Evolutionary conservation across 2,888 invertebrate species (phyloP).

Genomic region (Tortrix viridana): DNA sequence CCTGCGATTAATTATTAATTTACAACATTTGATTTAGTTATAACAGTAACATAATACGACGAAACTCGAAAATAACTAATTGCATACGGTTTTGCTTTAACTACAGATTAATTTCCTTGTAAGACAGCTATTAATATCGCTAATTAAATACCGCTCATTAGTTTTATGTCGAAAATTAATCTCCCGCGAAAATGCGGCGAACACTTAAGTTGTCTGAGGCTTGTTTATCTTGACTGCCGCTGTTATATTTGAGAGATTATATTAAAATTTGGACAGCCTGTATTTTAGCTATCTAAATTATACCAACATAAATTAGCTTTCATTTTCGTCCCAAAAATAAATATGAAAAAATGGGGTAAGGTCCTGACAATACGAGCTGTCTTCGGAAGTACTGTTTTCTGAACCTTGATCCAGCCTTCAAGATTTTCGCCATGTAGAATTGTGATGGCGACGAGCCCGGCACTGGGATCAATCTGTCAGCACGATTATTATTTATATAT

Average conservation of each 20-base stretch:
- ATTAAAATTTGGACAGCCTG: constrained; percentile 2
- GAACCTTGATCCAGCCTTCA: no score
- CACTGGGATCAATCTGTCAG: no score
- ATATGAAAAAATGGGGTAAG: no score
- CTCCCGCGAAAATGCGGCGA: constrained; percentile 10
- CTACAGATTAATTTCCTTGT: constrained; percentile 24
- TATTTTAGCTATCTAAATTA: not conserved
- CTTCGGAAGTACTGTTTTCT: no score
- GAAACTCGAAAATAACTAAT: constrained; percentile 27
- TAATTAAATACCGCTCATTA: constrained; percentile 36
- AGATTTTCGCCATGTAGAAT: no score
- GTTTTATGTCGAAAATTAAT: constrained; percentile 33
- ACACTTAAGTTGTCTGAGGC: constrained; percentile 32
- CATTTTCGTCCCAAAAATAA: no score
- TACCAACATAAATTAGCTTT: no score
- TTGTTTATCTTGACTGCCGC: constrained; percentile 30
- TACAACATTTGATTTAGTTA: not conserved
- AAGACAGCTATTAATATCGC: constrained; percentile 32
- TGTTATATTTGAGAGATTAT: constrained; percentile 26
- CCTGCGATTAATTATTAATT: no score
- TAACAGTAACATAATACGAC: not conserved
- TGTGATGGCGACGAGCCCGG: no score
- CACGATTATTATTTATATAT: no score
- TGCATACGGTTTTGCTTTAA: constrained; percentile 30
- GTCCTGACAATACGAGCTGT: no score